phyloP scores from a whole-genome alignment of 2,888 invertebrate genomes.

The Alloplasta piceator region DNA sequence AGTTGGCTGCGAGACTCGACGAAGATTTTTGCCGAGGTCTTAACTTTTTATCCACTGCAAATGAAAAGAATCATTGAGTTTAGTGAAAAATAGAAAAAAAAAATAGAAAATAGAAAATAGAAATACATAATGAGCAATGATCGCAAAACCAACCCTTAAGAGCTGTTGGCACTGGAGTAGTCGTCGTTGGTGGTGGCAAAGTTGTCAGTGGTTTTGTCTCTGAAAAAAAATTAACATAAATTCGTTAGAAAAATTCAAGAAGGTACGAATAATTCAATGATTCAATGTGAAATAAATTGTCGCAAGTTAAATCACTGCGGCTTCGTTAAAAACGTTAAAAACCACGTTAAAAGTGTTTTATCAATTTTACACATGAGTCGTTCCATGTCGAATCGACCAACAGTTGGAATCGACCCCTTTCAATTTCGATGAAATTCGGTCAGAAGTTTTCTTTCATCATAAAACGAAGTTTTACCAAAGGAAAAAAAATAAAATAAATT shows the following conservation, averaged over 20 bases:
- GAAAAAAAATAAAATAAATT: too few species aligned
- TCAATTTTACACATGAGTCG: too few species aligned
- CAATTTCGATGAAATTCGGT: too few species aligned
- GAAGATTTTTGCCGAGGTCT: slow-evolving; percentile 73
- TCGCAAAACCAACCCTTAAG: slow-evolving; percentile 70
- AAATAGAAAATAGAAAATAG: not conserved
- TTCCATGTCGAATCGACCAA: too few species aligned
- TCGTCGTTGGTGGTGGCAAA: slow-evolving; percentile 67
- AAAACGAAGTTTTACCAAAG: too few species aligned
- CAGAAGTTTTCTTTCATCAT: too few species aligned
- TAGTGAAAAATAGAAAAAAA: slow-evolving; percentile 6
- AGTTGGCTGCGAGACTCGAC: slow-evolving; percentile 73
- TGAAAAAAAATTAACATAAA: slow-evolving; percentile 65
- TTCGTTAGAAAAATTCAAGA: not conserved
- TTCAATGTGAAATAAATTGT: slow-evolving; percentile 85
- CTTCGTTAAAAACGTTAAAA: too few species aligned
- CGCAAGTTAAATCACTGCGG: too few species aligned
- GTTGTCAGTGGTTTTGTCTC: slow-evolving; percentile 79
- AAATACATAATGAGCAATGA: not conserved
- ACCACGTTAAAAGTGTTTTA: too few species aligned
- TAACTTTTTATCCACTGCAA: slow-evolving; percentile 76
- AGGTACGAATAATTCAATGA: slow-evolving; percentile 86
- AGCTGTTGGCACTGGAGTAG: slow-evolving; percentile 70
- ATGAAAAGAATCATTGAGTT: not conserved
- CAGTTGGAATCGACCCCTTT: too few species aligned